These are phyloP conservation scores for crab-eating macaque (Macaca fascicularis) DNA, from an alignment of 2,113 vertebrate species.

Conservation along the genomic window T2T-MFA8v1.1 NC_088394.1:45412501-45413000, in stretches of 20 bases:
- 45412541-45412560: neutral
- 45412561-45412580: neutral
- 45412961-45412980: neutral
- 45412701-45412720: neutral
- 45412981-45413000: neutral
- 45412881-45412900: neutral
- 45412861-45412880: neutral
- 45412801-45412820: neutral
- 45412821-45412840: neutral
- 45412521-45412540: neutral
- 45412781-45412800: neutral
- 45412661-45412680: neutral
- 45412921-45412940: neutral
- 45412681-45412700: neutral
- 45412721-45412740: neutral
- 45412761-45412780: neutral
- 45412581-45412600: neutral
- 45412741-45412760: neutral
- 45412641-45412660: neutral
- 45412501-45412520: neutral
- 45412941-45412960: neutral
- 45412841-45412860: neutral
- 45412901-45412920: neutral
- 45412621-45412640: neutral
- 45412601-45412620: neutral